These are phyloP conservation scores for Brachyistius frenatus DNA, from an alignment of 2,113 vertebrate species.

Conservation along the genomic window DNA sequence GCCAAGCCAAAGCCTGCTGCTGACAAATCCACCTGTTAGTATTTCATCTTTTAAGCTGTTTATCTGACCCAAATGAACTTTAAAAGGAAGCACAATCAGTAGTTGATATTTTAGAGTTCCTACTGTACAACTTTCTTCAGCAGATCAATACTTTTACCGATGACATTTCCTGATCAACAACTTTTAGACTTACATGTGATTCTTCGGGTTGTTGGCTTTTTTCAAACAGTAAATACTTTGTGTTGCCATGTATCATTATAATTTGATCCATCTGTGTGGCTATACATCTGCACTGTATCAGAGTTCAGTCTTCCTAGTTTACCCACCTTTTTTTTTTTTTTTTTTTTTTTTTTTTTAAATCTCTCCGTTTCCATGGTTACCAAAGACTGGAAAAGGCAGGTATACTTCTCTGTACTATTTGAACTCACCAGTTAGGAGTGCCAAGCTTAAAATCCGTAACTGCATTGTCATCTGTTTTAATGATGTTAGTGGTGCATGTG, in stretches of 20 bases:
- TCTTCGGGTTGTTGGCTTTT: neutral
- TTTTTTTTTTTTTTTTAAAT: conserved; percentile 19
- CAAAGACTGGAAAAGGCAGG: conserved; percentile 50
- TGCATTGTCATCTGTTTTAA: conserved; percentile 27
- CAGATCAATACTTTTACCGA: conserved; percentile 22
- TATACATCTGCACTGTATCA: conserved; percentile 18
- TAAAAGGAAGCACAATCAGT: conserved; percentile 27
- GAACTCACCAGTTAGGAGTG: conserved; percentile 18
- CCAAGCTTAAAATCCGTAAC: conserved; percentile 10
- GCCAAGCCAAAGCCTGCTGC: conserved; percentile 18
- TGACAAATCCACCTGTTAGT: conserved; percentile 37
- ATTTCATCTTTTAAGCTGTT: conserved; percentile 52
- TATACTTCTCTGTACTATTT: conserved; percentile 47
- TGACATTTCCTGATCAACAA: conserved; percentile 13
- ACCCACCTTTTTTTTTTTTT: conserved; percentile 36
- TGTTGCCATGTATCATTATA: neutral
- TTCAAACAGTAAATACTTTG: neutral
- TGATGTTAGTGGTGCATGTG: neutral
- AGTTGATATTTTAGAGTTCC: conserved; percentile 42
- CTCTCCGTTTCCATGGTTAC: conserved; percentile 73
- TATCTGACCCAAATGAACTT: conserved; percentile 41
- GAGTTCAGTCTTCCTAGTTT: conserved; percentile 33
- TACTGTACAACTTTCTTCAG: conserved; percentile 13
- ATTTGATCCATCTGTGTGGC: conserved; percentile 29
- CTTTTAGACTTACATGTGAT: conserved; percentile 1